Base-by-base conservation (phyloP, 2,888 invertebrate genomes). In the Dolomedes plantarius region DNA sequence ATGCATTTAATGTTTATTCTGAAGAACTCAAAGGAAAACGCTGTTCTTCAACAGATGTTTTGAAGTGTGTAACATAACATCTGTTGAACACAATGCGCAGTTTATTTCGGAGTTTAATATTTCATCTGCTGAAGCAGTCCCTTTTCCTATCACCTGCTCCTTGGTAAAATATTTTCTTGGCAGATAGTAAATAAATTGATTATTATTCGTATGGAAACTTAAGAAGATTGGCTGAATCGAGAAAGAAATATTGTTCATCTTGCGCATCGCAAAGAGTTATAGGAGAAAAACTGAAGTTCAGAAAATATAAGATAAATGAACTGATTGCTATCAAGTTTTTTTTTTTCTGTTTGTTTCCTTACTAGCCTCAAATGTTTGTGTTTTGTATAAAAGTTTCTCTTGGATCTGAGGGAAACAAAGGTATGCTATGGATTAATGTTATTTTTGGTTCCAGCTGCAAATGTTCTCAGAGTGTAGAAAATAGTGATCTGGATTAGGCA, bases 221-320 rank as follows among this genome's bases (percentile, higher is more conserved):
- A 2, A 46, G 16, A 46, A 16, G 41, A 46, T 16, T 46, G 41
- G 41, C 2, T 46, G 36, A 46, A 11, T 13, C 41, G 46, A 16
- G 16, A 46, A 46, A 46, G 41, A 46, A 46, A 46, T 46, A 46
- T 1, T 46, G 41, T 46, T 2, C 6, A 46, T 46, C 6, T 36
- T 11, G 36, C 11, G 9, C 11, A 36, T 36, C 36, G 5, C 36
- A 36, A 36, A 36, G 9, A 6, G 41, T 46, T 46, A 46, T 16
- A 46, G 16, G 6, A 46, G 6, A 46, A n/a, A n/a, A 46, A 46
- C 6, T 1, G 16, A 46, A 46, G 41, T 46, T 46, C 41, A 46
- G 41, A 46, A 46, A 46, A 46, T 46, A 46, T 46, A 46, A 46
- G 41, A 46, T 46, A 46, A 13, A 46, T 46, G 41, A 46, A 46